Percentiles rank a stretch among this genome's conserved stretches.
Conservation (phyloP, 2,888 invertebrate genomes). For the Lasioglossum figueresi region DNA sequence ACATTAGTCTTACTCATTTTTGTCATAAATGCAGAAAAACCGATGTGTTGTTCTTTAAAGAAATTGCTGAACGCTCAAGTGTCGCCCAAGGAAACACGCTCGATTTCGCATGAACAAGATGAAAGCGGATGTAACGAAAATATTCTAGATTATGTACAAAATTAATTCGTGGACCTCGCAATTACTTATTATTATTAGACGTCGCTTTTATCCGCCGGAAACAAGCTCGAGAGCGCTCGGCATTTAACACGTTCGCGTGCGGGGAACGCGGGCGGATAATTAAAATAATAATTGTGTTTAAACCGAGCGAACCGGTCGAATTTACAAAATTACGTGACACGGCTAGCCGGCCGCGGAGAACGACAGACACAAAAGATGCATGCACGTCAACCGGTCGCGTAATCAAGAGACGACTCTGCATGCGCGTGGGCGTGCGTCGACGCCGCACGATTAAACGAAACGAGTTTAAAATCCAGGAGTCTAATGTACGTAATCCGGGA, state of each 20-base stretch:
- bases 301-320: slow-evolving; percentile 30
- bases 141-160: too few species aligned
- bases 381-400: slow-evolving; percentile 28
- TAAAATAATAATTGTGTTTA: slow-evolving; percentile 52
- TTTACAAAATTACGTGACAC: slow-evolving; percentile 35
- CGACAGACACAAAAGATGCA: slow-evolving; percentile 21
- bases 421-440: too few species aligned
- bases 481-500: slow-evolving; percentile 61
- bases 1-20: too few species aligned
- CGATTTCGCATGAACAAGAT: too few species aligned
- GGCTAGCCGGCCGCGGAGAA: not conserved
- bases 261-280: slow-evolving; percentile 22
- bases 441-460: slow-evolving; percentile 50
- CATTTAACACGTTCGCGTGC: slow-evolving; percentile 30
- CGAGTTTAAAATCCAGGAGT: slow-evolving; percentile 59
- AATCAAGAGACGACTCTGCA: slow-evolving; percentile 10
- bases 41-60: too few species aligned
- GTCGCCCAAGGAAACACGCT: too few species aligned
- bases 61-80: too few species aligned
- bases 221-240: slow-evolving; percentile 8
- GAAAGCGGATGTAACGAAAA: too few species aligned
- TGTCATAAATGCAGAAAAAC: too few species aligned
- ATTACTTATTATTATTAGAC: too few species aligned
- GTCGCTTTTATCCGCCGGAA: slow-evolving; percentile 13
- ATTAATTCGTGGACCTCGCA: too few species aligned